Base-by-base conservation (phyloP, 2,888 invertebrate species). In the Drosophila kuntzei region DNA sequence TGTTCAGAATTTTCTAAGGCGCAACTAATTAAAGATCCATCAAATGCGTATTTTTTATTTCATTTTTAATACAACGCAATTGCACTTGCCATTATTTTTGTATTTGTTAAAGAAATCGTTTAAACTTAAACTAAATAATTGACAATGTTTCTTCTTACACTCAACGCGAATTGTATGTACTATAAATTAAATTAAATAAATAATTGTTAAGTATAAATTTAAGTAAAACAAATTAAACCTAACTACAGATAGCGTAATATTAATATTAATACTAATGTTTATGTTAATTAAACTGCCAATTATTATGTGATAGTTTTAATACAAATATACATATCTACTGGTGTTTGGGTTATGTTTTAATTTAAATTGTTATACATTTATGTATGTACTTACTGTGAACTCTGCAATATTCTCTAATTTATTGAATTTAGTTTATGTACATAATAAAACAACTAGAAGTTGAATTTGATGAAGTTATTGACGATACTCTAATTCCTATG, bases 281-380 rank as follows among this genome's bases (percentile, higher is more conserved):
- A n/a, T 59, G 65, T 68, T 79, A 86, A 82, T 83, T 83, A 81
- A 87, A 89, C 90, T 89, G 89, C 89, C 89, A 90, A 90, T 90
- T 85, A 81, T 83, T 84, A 80, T 87, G 89, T 90, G 89, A 89
- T 89, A 85, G 89, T 82, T 87, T 87, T 89, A 64, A 88, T 76
- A 82, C 55, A 81, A 70, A 61, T 53, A 36, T 29, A 63, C 22
- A 37, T 58, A 69, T 75, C 71, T 83, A 71, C 58, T 68, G 83
- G 83, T 84, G 83, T 89, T 87, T 87, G 83, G 83, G 89, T 84
- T 71, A 74, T 72, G 25, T 43, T 34, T 54, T 39, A 43, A 54
- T 16, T 20, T 11, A 54, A 54, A 43, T 54, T 54, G 43, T 54
- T 54, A 54, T 44, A 34, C 39, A 60, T 68, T 18, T 54, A 53